Base-by-base conservation (phyloP, 2,113 vertebrate species). In the Hippoglossus stenolepis region DNA sequence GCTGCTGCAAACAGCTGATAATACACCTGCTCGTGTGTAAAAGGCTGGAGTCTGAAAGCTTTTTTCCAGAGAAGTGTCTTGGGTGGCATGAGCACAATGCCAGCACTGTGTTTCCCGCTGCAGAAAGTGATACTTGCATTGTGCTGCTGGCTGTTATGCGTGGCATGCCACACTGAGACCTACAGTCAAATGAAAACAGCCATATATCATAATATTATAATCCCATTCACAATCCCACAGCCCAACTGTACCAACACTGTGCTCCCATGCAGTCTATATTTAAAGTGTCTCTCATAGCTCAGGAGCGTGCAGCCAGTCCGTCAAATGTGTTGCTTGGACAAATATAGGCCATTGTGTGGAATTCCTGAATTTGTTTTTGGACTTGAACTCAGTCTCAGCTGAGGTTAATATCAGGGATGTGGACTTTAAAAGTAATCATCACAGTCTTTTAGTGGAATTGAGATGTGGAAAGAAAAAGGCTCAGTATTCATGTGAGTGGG, bases 181-280 rank as follows among this genome's bases (percentile, higher is more conserved):
- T 7, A 31, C 77, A 83, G 76, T 80, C 82, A 82, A 88, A 92
- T 85, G 83, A 85, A 90, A 77, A 61, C 86, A 77, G 86, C 80
- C 87, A 85, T 92, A 92, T 90, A 91, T 93, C 77, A 89, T 94
- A 93, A 94, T 92, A 93, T 91, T 85, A 89, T 94, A 94, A 95
- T 94, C 94, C 93, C 79, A 65, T 87, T 85, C 89, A 82, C 91
- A 94, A 93, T 90, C 90, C 92, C 85, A 79, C 79, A 83, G 91
- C 89, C 90, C 93, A 95, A 93, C 93, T 95, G 94, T 87, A 94
- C 90, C 88, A 95, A 94, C 93, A 93, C 83, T 65, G 71, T 81
- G 64, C 81, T 76, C 63, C 71, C 82, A 70, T 86, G 75, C 74
- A 62, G 78, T 83, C 94, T 95, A 94, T 89, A 94, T 94, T 91